These are phyloP conservation scores for Pentalonia nigronervosa DNA, from an alignment of 1,140 invertebrate species.

Conservation along the genomic window DNA sequence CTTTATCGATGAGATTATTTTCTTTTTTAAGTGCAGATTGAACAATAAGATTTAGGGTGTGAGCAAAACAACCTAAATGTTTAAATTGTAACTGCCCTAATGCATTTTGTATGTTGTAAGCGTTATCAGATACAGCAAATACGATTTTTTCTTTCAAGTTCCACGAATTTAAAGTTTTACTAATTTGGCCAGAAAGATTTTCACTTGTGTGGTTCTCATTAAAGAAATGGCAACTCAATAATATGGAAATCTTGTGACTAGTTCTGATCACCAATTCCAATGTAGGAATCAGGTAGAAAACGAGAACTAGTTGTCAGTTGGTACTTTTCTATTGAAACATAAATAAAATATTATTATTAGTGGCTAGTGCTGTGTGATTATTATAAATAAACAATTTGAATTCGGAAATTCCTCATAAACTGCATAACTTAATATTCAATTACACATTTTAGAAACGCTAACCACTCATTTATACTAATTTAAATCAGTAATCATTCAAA, in stretches of 20 bases:
- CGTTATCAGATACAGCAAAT: constrained; percentile 60
- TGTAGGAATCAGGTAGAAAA: no score
- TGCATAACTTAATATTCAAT: no score
- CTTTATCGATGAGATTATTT: constrained; percentile 25
- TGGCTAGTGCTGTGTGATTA: no score
- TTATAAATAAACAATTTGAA: no score
- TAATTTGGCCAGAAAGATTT: constrained; percentile 23
- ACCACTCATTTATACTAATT: no score
- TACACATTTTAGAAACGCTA: no score
- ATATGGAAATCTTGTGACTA: background rate
- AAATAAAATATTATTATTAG: no score
- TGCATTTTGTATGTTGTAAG: constrained; percentile 59
- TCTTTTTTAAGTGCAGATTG: constrained; percentile 26
- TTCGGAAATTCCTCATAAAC: no score
- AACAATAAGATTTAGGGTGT: constrained; percentile 56
- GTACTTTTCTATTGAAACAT: no score
- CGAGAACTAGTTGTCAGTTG: no score
- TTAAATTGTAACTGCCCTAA: constrained; percentile 49
- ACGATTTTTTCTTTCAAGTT: constrained; percentile 48
- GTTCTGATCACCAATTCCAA: no score
- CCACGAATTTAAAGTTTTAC: constrained; percentile 56
- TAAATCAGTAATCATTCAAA: no score
- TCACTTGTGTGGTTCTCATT: background rate
- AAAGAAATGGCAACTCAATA: background rate
- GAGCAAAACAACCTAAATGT: constrained; percentile 57